Percentiles rank a stretch among this genome's conserved stretches.
These are phyloP conservation scores for Cacajao melanocephalus DNA, from an alignment of 2,797 vertebrate genomes.

Conservation along the genomic window DNA sequence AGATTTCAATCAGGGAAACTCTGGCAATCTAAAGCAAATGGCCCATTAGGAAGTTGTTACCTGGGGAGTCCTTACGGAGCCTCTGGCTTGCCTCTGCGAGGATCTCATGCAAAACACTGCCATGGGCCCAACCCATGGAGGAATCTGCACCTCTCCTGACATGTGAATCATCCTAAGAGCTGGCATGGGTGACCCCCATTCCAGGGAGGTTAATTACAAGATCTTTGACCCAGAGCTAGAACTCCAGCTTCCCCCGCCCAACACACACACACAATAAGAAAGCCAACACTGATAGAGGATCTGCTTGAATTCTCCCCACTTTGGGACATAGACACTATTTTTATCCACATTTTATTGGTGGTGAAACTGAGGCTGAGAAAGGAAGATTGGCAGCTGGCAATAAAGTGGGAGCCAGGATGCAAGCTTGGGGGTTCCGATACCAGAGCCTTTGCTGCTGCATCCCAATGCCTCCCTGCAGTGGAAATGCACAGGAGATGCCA, in stretches of 20 bases:
- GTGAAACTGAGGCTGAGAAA: background rate
- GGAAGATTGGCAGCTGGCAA: background rate
- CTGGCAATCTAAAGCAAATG: background rate
- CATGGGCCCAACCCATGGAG: background rate
- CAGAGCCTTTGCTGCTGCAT: background rate
- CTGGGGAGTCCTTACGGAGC: background rate
- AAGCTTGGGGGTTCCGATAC: background rate
- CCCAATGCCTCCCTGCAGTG: too few species aligned
- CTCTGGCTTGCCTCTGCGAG: too few species aligned
- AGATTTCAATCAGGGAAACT: background rate
- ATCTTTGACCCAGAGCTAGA: background rate
- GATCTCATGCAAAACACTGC: background rate
- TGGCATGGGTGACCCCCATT: too few species aligned
- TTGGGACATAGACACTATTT: background rate
- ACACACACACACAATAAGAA: background rate
- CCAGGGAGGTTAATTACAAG: background rate
- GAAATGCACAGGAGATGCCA: background rate
- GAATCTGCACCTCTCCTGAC: background rate
- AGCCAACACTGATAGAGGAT: background rate
- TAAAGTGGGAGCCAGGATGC: background rate
- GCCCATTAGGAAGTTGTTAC: background rate
- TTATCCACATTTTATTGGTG: background rate
- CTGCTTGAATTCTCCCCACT: background rate
- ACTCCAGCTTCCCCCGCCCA: too few species aligned
- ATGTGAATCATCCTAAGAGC: background rate